Conservation (phyloP, 2,888 invertebrate genomes). For the Latheticus oryzae region DNA sequence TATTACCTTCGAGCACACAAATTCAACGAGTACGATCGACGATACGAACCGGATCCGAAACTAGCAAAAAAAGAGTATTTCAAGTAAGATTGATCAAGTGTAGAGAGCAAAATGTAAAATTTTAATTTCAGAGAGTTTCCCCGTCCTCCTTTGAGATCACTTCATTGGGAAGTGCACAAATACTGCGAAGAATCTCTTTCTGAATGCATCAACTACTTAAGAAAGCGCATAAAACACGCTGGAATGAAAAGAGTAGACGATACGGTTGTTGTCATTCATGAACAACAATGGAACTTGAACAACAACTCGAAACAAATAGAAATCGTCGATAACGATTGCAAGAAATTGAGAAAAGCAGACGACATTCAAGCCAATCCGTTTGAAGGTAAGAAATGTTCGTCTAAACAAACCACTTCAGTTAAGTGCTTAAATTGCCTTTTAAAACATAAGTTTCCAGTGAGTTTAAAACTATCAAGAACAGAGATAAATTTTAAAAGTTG, state of each 20-base stretch:
- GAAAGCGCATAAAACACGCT: conserved; percentile 57
- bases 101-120: not conserved
- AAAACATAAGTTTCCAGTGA: conserved; percentile 7
- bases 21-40: conserved; percentile 74
- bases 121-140: conserved; percentile 67
- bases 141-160: conserved; percentile 67
- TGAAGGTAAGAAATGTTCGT: conserved; percentile 58
- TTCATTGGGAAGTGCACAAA: conserved; percentile 74
- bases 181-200: conserved; percentile 69
- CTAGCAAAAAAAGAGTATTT: conserved; percentile 59
- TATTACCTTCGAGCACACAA: conserved; percentile 73
- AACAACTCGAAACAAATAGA: conserved; percentile 61
- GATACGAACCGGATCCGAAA: conserved; percentile 57
- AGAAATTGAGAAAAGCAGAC: conserved; percentile 64
- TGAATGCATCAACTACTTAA: conserved; percentile 71
- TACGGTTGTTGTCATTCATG: conserved; percentile 65
- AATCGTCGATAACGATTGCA: conserved; percentile 68
- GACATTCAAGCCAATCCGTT: conserved; percentile 68
- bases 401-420: conserved; percentile 9
- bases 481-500: too few relatives aligned
- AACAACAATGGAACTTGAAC: conserved; percentile 64
- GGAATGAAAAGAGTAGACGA: conserved; percentile 69
- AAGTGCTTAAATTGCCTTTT: conserved; percentile 8
- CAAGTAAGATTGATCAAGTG: conserved; percentile 37
- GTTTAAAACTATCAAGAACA: too few relatives aligned